Base-by-base conservation (phyloP, 2,113 vertebrate species). In the Rhinolophus ferrumequinum region DNA sequence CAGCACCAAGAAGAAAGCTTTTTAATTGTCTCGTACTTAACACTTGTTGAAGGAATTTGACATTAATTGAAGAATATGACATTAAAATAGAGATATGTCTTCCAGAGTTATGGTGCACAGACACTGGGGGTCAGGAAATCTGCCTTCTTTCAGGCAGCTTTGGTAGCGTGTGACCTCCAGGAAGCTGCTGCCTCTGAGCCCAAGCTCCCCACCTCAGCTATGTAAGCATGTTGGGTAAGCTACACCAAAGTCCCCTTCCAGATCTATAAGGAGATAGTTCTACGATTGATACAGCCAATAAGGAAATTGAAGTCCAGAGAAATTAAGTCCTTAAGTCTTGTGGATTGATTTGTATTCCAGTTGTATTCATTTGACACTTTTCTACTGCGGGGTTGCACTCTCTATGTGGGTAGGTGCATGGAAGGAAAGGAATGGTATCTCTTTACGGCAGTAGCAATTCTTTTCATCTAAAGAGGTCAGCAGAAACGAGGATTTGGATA, bases 271-370 rank as follows among this genome's bases (percentile, higher is more conserved):
- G 62, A 89, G 58, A 64, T 1, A 52, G 56, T 28, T 52, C 16
- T 50, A 14, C 28, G 64, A 80, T 82, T 95, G 86, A 89, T 6
- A 60, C 3, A 70, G 73, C 73, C 69, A 94, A 58, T 56, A 80
- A 86, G 35, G 22, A 90, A 92, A 84, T 0, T 28, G 44, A 92
- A 80, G 81, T 38, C 8, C 54, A 93, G 28, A 83, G 56, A 92
- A 92, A 86, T 84, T 47, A 79, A 35, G 44, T 66, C 72, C 28
- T 21, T 88, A 70, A 44, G 22, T 90, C 75, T 79, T 66, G 62
- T 64, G 58, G 75, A 56, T 94, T 89, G 30, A 88, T 85, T 95
- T 87, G 72, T 81, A 56, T 24, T 77, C 24, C 26, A 60, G 54
- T 66, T 83, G 80, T 92, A 50, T 79, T 82, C 33, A 47, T 6